These are phyloP conservation scores for Agelaius phoeniceus DNA, from an alignment of 2,113 vertebrate genomes.

Conservation along the genomic window DNA sequence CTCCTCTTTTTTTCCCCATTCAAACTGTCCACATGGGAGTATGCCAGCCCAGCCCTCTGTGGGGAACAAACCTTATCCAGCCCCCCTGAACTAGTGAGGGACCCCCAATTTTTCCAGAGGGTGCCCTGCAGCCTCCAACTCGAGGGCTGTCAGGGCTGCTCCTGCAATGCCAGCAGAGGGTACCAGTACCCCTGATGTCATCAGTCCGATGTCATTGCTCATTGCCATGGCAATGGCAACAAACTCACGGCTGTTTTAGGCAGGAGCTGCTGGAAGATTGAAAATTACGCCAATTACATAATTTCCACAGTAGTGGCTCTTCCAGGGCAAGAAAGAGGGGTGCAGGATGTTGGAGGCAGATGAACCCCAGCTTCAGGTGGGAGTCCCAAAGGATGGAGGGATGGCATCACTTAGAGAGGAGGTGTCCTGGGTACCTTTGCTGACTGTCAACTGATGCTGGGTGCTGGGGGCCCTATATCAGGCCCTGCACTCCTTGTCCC, in stretches of 20 bases:
- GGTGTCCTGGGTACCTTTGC: background rate
- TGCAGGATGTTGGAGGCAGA: background rate
- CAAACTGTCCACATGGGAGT: background rate
- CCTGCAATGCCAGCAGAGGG: background rate
- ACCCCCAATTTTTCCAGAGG: background rate
- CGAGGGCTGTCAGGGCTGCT: background rate
- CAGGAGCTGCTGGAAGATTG: background rate
- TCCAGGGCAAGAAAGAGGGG: background rate
- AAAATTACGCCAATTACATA: background rate
- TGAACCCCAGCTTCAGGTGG: background rate
- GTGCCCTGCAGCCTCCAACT: background rate
- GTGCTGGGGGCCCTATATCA: background rate
- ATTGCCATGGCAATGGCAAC: background rate
- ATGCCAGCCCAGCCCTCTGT: background rate
- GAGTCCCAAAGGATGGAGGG: background rate
- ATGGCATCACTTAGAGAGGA: background rate
- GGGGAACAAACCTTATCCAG: background rate
- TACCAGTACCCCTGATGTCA: background rate
- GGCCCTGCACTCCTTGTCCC: background rate
- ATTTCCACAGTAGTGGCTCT: background rate
- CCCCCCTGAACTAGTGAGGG: background rate
- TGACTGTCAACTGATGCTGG: background rate
- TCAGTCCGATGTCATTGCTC: background rate
- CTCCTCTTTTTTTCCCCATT: background rate
- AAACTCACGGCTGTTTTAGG: background rate